phyloP scores from a whole-genome alignment of 2,797 vertebrate genomes.

The Pseudochirops corinnae region DNA sequence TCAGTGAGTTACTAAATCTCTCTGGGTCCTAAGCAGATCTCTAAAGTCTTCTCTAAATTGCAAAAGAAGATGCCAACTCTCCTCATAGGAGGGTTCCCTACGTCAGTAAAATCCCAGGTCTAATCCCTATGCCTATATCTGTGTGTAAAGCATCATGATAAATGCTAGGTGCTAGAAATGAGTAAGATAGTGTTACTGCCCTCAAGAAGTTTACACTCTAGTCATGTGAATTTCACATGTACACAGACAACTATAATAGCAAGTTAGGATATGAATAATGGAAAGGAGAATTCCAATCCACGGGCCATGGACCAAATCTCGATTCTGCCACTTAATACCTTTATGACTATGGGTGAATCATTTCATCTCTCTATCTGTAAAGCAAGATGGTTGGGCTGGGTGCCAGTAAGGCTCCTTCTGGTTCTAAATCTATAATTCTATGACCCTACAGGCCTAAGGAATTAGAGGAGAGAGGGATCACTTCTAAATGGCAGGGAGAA shows the following conservation, averaged over 20 bases:
- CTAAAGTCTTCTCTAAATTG: neutral
- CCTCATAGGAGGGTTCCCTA: neutral
- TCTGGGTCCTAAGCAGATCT: neutral
- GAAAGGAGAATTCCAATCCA: neutral
- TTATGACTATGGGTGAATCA: neutral
- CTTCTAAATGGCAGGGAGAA: neutral
- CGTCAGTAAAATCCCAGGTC: neutral
- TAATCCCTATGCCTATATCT: neutral
- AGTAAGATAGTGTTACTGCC: neutral
- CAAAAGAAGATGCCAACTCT: neutral
- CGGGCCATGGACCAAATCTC: slow-evolving; percentile 1
- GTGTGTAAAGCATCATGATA: neutral
- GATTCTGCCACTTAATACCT: neutral
- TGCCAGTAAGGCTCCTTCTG: neutral
- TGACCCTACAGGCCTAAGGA: neutral
- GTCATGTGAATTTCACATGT: neutral
- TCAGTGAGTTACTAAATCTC: neutral
- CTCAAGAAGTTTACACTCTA: neutral
- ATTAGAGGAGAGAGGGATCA: neutral
- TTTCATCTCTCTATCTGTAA: neutral
- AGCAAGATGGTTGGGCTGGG: neutral
- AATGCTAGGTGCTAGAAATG: neutral
- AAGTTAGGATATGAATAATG: neutral
- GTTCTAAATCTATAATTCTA: neutral
- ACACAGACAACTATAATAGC: neutral